Percentiles rank a stretch among this genome's conserved stretches.
Evolutionary conservation across 2,888 invertebrate species (phyloP).

Genomic region (Idaea straminata): DNA sequence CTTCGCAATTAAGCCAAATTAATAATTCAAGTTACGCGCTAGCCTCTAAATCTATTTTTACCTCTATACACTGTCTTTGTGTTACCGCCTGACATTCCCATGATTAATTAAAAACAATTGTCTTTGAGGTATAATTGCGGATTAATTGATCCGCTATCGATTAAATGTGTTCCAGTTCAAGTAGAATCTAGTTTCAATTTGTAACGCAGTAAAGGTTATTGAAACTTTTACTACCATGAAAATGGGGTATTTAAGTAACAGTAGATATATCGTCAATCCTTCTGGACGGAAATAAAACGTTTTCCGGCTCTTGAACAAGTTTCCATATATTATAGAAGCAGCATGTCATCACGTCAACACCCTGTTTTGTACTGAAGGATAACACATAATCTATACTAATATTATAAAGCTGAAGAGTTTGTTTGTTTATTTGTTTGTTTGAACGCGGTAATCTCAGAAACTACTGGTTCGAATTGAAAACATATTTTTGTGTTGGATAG

Average conservation of each 20-base stretch:
- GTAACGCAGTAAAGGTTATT: conserved; percentile 1
- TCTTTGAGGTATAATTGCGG: conserved; percentile 29
- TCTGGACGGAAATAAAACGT: background rate
- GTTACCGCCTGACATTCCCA: conserved; percentile 29
- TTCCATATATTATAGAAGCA: background rate
- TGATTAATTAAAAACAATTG: conserved; percentile 39
- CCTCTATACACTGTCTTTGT: conserved; percentile 9
- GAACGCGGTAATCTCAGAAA: too few species aligned
- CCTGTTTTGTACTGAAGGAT: background rate
- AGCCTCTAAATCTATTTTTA: background rate
- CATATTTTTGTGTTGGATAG: too few species aligned
- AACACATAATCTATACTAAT: too few species aligned
- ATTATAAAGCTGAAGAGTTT: too few species aligned
- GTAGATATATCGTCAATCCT: background rate
- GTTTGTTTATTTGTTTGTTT: too few species aligned
- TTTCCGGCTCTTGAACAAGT: background rate
- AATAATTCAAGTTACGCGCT: background rate
- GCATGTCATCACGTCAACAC: background rate
- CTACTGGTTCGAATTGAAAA: too few species aligned
- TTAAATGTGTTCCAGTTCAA: conserved; percentile 11
- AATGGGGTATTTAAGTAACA: background rate
- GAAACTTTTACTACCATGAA: background rate
- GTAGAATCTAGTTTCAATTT: background rate
- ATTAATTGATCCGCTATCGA: conserved; percentile 35
- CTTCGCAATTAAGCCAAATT: background rate